Base-by-base conservation (phyloP, 2,888 invertebrate genomes). In the Schizotus pectinicornis region DNA sequence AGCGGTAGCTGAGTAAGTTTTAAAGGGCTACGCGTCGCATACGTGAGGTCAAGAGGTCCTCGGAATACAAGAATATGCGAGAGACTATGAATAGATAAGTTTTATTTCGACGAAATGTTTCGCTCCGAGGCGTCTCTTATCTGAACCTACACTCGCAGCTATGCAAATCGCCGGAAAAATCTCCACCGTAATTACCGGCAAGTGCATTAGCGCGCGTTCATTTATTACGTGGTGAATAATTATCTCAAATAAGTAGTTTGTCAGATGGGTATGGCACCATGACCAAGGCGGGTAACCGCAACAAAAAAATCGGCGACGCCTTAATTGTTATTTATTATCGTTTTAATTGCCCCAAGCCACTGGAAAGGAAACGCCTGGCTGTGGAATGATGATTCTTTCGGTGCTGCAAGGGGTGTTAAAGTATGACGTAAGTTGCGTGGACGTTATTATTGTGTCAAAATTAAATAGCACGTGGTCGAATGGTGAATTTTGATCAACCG, bases 1-100 rank as follows among this genome's bases (percentile, higher is more conserved):
- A 55, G 59, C 53, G 46, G 59, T 51, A 55, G 59, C 55, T 22
- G 46, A 11, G 55, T 39, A 47, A 46, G 46, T 59, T 59, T 7
- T 30, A 43, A 59, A 60, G 60, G 56, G 61, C 56, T 50, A 57
- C 33, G 47, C 53, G 49, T 61, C 51, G 12, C 48, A 52, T 61
- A 65, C 65, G 63, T 65, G 65, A 63, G 65, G 65, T 65, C 65
- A 61, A 63, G 59, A 58, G 63, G 65, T 59, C 54, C 52, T 50
- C 47, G 30, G 48, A 52, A 60, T 60, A 60, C 60, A 60, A 56
- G 59, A 59, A 56, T 60, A 56, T 60, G 56, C 56, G 52, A 56
- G 22, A 22, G 56, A 42, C 34, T 32, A 45, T 52, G 52, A 45
- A 56, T 34, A 56, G 60, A 60, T 60, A 52, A 54, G 36, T 50